Evolutionary conservation across 2,113 vertebrate genomes (phyloP).

Genomic region (Syngnathoides biaculeatus): DNA sequence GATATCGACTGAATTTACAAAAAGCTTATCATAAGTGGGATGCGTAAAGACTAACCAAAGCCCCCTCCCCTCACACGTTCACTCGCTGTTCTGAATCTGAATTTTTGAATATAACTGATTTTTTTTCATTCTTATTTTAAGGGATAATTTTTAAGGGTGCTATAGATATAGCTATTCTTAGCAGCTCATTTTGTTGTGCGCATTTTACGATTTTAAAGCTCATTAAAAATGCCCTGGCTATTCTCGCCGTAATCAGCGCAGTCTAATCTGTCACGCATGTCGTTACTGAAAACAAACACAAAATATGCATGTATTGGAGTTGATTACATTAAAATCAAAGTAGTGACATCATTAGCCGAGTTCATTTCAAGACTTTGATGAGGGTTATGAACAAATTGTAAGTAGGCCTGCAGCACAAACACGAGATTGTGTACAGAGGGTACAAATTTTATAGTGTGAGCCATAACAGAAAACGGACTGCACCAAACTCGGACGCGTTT

Average conservation of each 20-base stretch:
- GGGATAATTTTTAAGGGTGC: not conserved
- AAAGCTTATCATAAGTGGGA: too few species aligned
- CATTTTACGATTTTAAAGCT: not conserved
- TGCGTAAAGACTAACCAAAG: too few species aligned
- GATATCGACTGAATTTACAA: too few species aligned
- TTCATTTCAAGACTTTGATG: not conserved
- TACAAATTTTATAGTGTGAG: too few species aligned
- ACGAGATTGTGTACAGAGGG: not conserved
- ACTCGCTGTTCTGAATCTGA: too few species aligned
- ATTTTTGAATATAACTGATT: not conserved
- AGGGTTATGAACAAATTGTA: not conserved
- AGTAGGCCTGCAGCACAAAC: not conserved
- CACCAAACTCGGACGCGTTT: too few species aligned
- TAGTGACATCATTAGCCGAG: not conserved
- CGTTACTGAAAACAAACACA: not conserved
- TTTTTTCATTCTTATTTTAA: not conserved
- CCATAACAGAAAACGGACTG: too few species aligned
- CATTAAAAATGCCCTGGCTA: not conserved
- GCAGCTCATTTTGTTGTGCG: not conserved
- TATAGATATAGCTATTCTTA: not conserved
- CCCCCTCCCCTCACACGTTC: too few species aligned
- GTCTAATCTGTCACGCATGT: not conserved
- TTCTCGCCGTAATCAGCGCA: not conserved
- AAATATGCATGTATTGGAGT: not conserved
- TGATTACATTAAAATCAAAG: not conserved